phyloP scores from a whole-genome alignment of 2,797 vertebrate species.

The Mus spretus region DNA sequence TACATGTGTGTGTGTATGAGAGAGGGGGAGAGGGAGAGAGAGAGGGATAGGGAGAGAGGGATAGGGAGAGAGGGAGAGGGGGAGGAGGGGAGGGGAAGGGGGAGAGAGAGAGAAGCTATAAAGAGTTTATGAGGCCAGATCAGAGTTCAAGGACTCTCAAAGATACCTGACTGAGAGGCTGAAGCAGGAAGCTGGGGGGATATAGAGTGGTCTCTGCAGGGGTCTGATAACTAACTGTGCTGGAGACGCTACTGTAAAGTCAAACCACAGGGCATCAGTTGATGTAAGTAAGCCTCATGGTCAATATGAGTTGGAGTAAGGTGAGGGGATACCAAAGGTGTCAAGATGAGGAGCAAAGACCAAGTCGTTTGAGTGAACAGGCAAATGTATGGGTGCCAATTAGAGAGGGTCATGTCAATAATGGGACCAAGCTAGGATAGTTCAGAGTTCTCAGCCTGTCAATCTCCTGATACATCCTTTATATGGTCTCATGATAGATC shows the following conservation, averaged over 20 bases:
- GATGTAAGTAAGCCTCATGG: not conserved
- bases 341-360: too few species aligned
- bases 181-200: not conserved
- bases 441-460: not conserved
- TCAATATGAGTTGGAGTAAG: not conserved
- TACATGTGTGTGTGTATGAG: too few species aligned
- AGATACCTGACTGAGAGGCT: too few species aligned
- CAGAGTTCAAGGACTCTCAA: not conserved
- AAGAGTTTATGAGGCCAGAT: not conserved
- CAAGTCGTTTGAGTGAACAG: too few species aligned
- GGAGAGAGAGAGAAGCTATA: not conserved
- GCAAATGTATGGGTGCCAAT: not conserved
- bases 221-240: not conserved
- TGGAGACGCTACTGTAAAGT: not conserved
- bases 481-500: not conserved
- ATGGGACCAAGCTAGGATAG: not conserved
- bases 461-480: not conserved
- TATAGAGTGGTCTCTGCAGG: too few species aligned
- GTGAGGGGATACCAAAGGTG: not conserved
- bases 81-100: accelerated
- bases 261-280: not conserved
- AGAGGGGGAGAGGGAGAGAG: too few species aligned
- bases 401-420: not conserved
- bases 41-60: too few species aligned
- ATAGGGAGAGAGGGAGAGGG: not conserved